Base-by-base conservation (phyloP, 2,888 invertebrate genomes). In the Nomada ferruginata region DNA sequence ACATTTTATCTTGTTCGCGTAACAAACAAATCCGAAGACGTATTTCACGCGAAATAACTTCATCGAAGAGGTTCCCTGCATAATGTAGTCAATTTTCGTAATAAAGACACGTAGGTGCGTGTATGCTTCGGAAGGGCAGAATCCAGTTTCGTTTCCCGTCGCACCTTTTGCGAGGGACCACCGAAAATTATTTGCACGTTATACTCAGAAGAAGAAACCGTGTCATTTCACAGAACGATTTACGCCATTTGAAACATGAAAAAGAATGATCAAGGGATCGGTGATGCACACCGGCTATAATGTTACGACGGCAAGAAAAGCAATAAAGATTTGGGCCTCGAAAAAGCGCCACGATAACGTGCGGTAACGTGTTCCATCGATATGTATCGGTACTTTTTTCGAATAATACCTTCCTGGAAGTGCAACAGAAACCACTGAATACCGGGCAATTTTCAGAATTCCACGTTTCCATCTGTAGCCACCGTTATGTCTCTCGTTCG, bases 321-420 rank as follows among this genome's bases (percentile, higher is more conserved):
- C 26, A 65, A 65, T n/a, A 52, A 72, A 72, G 66, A 57, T 73
- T 42, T 73, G 26, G 10, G 42, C 23, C 36, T 13, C 42, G 20
- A 57, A 64, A 59, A 42, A 63, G 44, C 44, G 57, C 20, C 44
- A 20, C 70, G 75, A 65, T 47, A 66, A 61, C 53, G 13, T 15
- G 47, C 3, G 26, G 29, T 57, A 52, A 66, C 29, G 20, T 15
- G 29, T 71, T 42, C 63, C 66, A 50, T 59, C 42, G 52, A 52
- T 42, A 36, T 44, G 26, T 52, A 50, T 13, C n/a, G 64, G 20
- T 15, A 42, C 26, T 50, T 36, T 59, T 72, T 42, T 65, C 57
- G 52, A 75, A 63, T 66, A 57, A 77, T 73, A 53, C 26, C 59
- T 74, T 81, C 59, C n/a, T 68, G 68, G 71, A 76, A 81, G 53